These are phyloP conservation scores for Sebastes matsubarae DNA, from an alignment of 2,797 vertebrate genomes.

Conservation along the genomic window DNA sequence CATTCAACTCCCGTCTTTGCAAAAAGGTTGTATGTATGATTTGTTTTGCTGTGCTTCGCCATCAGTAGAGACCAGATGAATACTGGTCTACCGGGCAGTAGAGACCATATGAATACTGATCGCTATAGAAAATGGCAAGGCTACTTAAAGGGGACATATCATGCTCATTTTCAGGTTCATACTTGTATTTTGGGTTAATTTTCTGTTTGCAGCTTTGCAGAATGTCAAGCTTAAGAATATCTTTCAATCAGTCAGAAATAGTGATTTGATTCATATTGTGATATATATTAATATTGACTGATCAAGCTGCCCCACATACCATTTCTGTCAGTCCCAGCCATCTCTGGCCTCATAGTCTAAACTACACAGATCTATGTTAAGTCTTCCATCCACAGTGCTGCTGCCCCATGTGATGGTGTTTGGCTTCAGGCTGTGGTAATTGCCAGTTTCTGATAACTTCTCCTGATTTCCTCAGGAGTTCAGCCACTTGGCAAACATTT, in stretches of 20 bases:
- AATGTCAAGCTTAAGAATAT: not conserved
- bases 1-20: not conserved
- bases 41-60: not conserved
- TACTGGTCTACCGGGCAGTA: too few relatives aligned
- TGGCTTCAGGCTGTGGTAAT: slow-evolving; percentile 40
- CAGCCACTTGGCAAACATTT: slow-evolving; percentile 47
- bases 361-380: not conserved
- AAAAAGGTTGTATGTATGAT: not conserved
- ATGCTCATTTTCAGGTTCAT: too few relatives aligned
- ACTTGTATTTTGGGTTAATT: not conserved
- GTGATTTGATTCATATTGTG: not conserved
- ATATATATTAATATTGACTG: not conserved
- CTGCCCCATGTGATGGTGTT: not conserved
- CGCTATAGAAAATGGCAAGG: not conserved
- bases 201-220: not conserved
- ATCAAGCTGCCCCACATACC: not conserved
- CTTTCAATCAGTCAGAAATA: not conserved
- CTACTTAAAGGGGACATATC: too few relatives aligned
- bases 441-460: slow-evolving; percentile 35
- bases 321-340: not conserved
- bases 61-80: not conserved
- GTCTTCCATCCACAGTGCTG: not conserved
- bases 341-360: not conserved
- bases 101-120: not conserved
- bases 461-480: slow-evolving; percentile 34